Evolutionary conservation across 2,797 vertebrate species (phyloP).

Genomic region (Poeciliopsis gracilis): DNA sequence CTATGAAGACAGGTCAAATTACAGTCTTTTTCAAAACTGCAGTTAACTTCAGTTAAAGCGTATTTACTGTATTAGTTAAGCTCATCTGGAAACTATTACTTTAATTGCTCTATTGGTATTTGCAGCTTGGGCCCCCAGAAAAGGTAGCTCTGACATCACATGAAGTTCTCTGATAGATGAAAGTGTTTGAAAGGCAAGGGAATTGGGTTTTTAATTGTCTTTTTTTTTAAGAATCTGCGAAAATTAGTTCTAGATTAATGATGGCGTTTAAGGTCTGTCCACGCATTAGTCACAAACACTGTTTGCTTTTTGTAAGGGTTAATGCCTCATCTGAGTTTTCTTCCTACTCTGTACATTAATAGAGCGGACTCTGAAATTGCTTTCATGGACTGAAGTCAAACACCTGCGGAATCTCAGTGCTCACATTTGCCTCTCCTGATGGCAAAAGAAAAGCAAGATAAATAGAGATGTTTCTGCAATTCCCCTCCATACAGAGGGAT

Average conservation of each 20-base stretch:
- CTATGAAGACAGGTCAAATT: constrained; percentile 25
- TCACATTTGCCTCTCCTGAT: constrained; percentile 41
- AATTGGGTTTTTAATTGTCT: constrained; percentile 67
- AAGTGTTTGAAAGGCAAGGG: constrained; percentile 47
- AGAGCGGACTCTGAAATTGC: constrained; percentile 19
- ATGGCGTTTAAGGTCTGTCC: constrained; percentile 52
- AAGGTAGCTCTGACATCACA: constrained; percentile 56
- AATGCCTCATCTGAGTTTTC: constrained; percentile 66
- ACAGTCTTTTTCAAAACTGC: constrained; percentile 31
- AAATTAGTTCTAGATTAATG: constrained; percentile 66
- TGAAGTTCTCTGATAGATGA: constrained; percentile 70
- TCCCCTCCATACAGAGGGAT: constrained; percentile 60
- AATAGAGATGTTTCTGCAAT: constrained; percentile 57
- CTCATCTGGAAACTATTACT: constrained; percentile 73
- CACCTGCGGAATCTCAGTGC: constrained; percentile 51
- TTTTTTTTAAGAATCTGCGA: constrained; percentile 54
- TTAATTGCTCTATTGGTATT: constrained; percentile 76
- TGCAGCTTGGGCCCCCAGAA: constrained; percentile 66
- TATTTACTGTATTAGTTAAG: constrained; percentile 73
- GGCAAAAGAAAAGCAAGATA: constrained; percentile 43
- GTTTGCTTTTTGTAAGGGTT: constrained; percentile 57
- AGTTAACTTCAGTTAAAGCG: constrained; percentile 75
- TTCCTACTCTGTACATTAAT: constrained; percentile 60
- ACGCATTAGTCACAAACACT: constrained; percentile 35
- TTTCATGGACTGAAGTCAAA: constrained; percentile 54